Conservation (phyloP, 53 echinoderm and acorn worm genomes). For the Astropecten irregularis region DNA sequence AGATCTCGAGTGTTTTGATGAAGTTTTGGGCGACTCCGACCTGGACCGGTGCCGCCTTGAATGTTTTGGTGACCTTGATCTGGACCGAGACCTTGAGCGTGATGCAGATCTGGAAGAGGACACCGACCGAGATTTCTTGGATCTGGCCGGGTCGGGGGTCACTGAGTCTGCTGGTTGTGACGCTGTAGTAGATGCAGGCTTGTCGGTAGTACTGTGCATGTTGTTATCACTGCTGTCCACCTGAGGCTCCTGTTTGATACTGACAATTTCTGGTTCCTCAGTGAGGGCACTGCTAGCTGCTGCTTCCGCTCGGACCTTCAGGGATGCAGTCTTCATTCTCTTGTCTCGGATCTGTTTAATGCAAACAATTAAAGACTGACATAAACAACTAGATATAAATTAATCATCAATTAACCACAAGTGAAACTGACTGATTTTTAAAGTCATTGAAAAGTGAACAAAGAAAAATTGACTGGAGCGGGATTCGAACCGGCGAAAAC, state of each 20-base stretch:
- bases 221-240: background rate
- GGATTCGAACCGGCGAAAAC: no score
- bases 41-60: conserved; percentile 14
- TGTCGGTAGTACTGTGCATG: background rate
- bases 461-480: no score
- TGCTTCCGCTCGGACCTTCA: background rate
- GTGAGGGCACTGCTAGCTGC: background rate
- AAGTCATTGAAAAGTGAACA: no score
- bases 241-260: background rate
- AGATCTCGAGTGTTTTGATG: conserved; percentile 57
- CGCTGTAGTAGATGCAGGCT: background rate
- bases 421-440: no score
- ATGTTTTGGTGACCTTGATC: conserved; percentile 11
- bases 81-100: conserved; percentile 33
- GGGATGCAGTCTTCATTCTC: background rate
- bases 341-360: conserved; percentile 29
- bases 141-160: conserved; percentile 3
- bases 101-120: conserved; percentile 11
- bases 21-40: conserved; percentile 26
- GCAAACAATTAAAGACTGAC: no score
- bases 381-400: no score
- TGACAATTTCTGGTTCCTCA: background rate
- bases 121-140: conserved; percentile 17
- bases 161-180: background rate
- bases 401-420: no score